Evolutionary conservation across 2,113 vertebrate genomes (phyloP).

Genomic region (Caloenas nicobarica): DNA sequence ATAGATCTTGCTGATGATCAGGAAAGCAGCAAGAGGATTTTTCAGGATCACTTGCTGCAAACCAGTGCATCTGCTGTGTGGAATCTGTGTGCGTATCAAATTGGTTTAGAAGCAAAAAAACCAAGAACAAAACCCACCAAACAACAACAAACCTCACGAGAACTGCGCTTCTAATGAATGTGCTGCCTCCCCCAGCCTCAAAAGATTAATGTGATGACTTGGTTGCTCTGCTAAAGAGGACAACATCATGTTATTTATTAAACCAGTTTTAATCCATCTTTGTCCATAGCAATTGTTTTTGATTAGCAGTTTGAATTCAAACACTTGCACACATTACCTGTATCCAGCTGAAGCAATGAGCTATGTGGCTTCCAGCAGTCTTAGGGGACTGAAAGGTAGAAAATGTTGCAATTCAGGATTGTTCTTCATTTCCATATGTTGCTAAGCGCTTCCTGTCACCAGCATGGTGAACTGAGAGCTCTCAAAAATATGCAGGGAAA

Average conservation of each 20-base stretch:
- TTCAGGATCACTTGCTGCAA: background rate
- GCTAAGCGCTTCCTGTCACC: constrained; percentile 23
- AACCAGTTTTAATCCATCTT: background rate
- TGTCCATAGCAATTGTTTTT: background rate
- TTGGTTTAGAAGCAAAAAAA: background rate
- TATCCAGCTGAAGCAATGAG: background rate
- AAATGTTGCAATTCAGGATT: background rate
- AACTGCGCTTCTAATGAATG: background rate
- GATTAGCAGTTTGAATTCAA: constrained; percentile 33
- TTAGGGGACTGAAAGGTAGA: background rate
- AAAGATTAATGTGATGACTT: background rate
- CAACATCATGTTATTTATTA: background rate
- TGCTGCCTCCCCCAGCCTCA: background rate
- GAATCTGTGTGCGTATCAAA: background rate
- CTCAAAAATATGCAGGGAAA: background rate
- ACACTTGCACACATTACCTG: background rate
- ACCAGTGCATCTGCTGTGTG: background rate
- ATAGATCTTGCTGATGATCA: background rate
- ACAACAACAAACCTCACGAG: background rate
- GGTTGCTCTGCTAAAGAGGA: background rate
- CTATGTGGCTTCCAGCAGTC: background rate
- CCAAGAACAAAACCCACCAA: background rate
- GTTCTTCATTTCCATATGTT: constrained; percentile 37
- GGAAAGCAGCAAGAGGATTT: background rate
- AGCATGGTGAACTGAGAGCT: background rate